phyloP scores from a whole-genome alignment of 2,113 vertebrate genomes.

The Nesospiza acunhae region DNA sequence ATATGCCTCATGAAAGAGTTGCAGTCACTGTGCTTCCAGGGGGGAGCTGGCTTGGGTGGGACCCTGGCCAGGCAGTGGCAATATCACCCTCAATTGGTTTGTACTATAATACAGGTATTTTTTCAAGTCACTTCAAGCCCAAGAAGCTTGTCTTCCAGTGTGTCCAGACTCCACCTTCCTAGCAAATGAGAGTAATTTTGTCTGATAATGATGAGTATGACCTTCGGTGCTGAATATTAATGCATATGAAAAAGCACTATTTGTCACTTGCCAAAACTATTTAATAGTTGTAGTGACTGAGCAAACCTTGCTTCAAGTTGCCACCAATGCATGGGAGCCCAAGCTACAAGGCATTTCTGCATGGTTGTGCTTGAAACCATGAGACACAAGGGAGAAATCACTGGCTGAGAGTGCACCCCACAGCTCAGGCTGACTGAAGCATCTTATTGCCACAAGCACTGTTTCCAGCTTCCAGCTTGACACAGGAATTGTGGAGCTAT shows the following conservation, averaged over 20 bases:
- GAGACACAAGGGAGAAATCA: not conserved
- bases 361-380: accelerated
- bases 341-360: not conserved
- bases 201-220: not conserved
- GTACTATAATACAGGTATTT: not conserved
- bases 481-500: not conserved
- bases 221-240: not conserved
- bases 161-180: not conserved
- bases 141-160: not conserved
- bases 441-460: not conserved
- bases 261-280: not conserved
- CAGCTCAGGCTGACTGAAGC: not conserved
- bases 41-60: not conserved
- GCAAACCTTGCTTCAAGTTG: not conserved
- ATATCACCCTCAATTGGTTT: not conserved
- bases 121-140: not conserved
- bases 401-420: not conserved
- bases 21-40: accelerated
- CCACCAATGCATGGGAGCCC: not conserved
- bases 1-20: not conserved
- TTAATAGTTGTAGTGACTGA: not conserved
- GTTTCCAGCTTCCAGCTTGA: not conserved
- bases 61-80: not conserved
- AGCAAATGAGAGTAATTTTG: not conserved
- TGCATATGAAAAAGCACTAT: not conserved